Conservation (phyloP, 2,797 vertebrate genomes). For the Anguilla obscura region DNA sequence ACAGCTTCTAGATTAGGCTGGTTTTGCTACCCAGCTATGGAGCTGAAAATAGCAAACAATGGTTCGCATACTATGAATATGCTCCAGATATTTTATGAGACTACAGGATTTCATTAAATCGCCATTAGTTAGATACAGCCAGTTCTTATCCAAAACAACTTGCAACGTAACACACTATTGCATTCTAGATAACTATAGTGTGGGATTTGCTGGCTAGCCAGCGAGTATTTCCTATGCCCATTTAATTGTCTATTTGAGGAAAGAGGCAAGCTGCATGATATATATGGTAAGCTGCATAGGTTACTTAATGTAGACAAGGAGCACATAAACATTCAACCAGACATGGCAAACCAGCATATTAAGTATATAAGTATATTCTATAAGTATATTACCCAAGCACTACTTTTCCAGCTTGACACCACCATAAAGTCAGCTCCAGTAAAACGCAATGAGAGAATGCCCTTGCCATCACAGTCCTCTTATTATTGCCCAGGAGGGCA, state of each 20-base stretch:
- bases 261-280: background rate
- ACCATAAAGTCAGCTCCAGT: background rate
- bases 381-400: background rate
- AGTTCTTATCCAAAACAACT: background rate
- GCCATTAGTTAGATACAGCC: background rate
- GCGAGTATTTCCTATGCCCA: background rate
- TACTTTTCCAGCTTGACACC: slow-evolving; percentile 25
- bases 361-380: background rate
- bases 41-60: background rate
- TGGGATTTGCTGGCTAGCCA: background rate
- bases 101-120: background rate
- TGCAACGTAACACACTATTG: background rate
- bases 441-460: slow-evolving; percentile 26
- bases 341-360: background rate
- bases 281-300: background rate
- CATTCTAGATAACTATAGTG: background rate
- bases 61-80: background rate
- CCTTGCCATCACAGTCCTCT: slow-evolving; percentile 46
- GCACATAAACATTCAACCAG: background rate
- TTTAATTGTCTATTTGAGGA: background rate
- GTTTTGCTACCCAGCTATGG: background rate
- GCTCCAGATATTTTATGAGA: background rate
- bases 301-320: background rate
- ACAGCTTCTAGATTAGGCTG: background rate
- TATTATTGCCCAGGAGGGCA: slow-evolving; percentile 51